Base-by-base conservation (phyloP, 2,113 vertebrate species). In the Malurus alboscapulatus region DNA sequence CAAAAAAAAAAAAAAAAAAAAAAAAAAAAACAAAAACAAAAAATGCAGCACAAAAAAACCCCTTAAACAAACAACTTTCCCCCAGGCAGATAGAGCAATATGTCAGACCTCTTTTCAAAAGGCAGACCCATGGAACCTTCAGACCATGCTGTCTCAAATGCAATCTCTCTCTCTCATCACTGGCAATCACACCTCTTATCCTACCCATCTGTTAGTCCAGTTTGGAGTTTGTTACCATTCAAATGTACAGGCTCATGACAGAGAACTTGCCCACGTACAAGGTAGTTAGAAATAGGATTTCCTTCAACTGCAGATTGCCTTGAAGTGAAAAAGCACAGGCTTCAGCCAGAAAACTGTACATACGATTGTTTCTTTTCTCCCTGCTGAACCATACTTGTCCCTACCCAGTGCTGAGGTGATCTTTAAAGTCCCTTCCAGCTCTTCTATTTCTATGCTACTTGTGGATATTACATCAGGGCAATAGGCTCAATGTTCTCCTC, bases 381-480 rank as follows among this genome's bases (percentile, higher is more conserved):
- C 22, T 73, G 8, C 9, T 30, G 48, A 62, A 13, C 19, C 17
- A 12, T 7, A 12, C 2, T 34, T 54, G 9, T 14, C 71, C 66
- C 34, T 66, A 45, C 3, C 2, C 8, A 62, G 18, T 29, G 44
- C 8, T 0, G 0, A 88, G 18, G 7, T 66, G 36, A 58, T 51
- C 7, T 45, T 81, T 38, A 45, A 58, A 66, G 27, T 20, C 13
- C 18, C 26, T 80, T 80, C 36, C 36, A 73, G 51, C 15, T 30
- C 36, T 44, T 66, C 26, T 27, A 30, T 45, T 45, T 80, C 44
- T 58, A 12, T 38, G 32, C 24, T n/a, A 17, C 14, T 59, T 22
- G 38, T 17, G 24, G 45, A 59, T 32, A 45, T 34, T 7, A 2
- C 7, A 47, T 17, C 59, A 59, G 24, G 36, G 38, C 14, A 68